A percentile compares a stretch with the other conserved stretches of the same genome.
Evolutionary conservation across 2,888 invertebrate genomes (phyloP).

Genomic region (Vesta saturnalis): DNA sequence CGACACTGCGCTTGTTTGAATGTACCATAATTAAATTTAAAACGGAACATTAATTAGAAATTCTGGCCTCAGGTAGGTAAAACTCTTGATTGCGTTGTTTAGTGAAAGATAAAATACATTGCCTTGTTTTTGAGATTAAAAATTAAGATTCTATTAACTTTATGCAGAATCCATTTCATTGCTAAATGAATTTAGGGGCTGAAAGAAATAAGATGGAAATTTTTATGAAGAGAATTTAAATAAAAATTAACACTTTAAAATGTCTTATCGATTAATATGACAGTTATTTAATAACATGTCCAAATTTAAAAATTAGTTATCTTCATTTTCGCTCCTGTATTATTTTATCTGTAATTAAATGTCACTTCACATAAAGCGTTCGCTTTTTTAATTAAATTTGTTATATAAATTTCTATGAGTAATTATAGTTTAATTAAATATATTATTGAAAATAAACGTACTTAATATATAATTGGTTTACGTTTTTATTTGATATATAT

Average conservation of each 20-base stretch:
- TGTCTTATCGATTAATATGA: constrained; percentile 46
- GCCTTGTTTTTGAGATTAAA: constrained; percentile 51
- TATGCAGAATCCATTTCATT: constrained; percentile 47
- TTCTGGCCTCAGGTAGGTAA: constrained; percentile 52
- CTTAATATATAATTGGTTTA: constrained; percentile 19
- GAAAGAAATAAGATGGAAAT: constrained; percentile 31
- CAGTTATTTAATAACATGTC: constrained; percentile 47
- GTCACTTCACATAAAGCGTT: constrained; percentile 43
- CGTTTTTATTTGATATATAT: constrained; percentile 13
- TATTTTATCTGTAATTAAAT: constrained; percentile 53
- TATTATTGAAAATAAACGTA: constrained; percentile 29
- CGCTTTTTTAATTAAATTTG: constrained; percentile 38
- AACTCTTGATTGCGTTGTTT: constrained; percentile 51
- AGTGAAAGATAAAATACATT: constrained; percentile 51
- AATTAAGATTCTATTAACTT: constrained; percentile 54
- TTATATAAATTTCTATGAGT: constrained; percentile 34
- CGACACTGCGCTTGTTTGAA: constrained; percentile 42
- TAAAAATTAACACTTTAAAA: constrained; percentile 47
- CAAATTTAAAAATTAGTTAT: constrained; percentile 41
- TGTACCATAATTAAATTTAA: constrained; percentile 54
- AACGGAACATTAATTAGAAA: constrained; percentile 55
- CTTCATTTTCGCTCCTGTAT: constrained; percentile 41
- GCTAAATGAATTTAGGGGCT: constrained; percentile 37
- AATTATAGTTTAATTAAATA: constrained; percentile 38
- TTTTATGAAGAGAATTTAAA: constrained; percentile 36